Evolutionary conservation across 2,113 vertebrate genomes (phyloP).

Genomic region (Suricata suricatta): DNA sequence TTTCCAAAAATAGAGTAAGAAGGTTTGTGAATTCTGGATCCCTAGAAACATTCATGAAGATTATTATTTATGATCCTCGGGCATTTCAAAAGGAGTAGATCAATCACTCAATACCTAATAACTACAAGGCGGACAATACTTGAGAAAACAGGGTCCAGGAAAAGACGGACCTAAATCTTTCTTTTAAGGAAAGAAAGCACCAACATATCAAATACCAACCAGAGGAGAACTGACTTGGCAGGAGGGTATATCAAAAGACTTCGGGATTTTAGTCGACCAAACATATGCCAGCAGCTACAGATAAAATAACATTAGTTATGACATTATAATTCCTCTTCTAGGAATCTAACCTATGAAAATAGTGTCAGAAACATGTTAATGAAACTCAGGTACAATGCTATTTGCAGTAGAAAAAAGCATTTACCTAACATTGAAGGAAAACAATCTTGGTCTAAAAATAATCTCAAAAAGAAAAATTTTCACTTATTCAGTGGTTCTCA

Average conservation of each 20-base stretch:
- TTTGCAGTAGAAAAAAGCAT: neutral
- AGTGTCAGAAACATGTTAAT: neutral
- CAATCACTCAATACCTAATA: neutral
- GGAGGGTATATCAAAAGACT: neutral
- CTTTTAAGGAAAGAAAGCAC: neutral
- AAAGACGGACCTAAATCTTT: neutral
- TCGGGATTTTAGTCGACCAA: neutral
- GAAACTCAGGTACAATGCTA: neutral
- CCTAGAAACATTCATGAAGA: neutral
- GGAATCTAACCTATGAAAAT: neutral
- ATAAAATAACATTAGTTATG: neutral
- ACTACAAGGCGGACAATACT: neutral
- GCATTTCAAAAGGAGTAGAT: neutral
- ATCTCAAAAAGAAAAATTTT: neutral
- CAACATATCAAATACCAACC: neutral
- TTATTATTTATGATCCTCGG: neutral
- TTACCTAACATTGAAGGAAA: neutral
- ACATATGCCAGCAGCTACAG: neutral
- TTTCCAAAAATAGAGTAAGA: neutral
- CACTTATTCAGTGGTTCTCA: neutral
- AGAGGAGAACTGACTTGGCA: neutral
- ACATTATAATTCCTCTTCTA: neutral
- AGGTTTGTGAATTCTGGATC: neutral
- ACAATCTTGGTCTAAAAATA: neutral
- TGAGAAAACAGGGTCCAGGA: neutral